Base-by-base conservation (phyloP, 2,113 vertebrate species). In the Grammomys dolichurus region DNA sequence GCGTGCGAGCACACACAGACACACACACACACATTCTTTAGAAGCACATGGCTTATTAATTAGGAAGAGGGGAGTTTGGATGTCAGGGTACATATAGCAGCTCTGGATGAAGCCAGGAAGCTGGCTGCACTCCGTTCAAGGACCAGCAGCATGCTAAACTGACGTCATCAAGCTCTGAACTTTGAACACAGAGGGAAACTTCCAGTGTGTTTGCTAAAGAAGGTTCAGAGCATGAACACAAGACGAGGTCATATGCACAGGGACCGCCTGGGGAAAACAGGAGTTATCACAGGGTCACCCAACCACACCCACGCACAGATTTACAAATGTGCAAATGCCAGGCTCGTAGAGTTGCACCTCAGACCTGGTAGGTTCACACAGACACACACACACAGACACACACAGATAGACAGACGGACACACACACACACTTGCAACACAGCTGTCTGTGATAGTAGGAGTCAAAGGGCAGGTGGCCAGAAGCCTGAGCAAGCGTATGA, bases 81-180 rank as follows among this genome's bases (percentile, higher is more conserved):
- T 9, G 20, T 76, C 80, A 82, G 43, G 33, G 5, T 16, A 14
- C 69, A 5, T 14, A 48, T 24, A 33, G 56, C 43, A 76, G 48
- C 75, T 94, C 82, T 28, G 20, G 88, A n/a, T 13, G 73, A 92
- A 94, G 63, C 84, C 48, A 46, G 90, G 60, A 78, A 89, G 46
- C 24, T 31, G 69, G 60, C 26, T 43, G 94, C 51, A 80, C 92
- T 81, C 63, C 26, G 65, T 48, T 86, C 82, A 54, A 77, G 0
- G 2, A 89, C 31, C 78, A 87, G 36, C 78, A 87, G 36, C 51
- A 36, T 19, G 11, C 43, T 12, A 12, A 92, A n/a, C 3, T 33
- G n/a, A 87, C 40, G 40, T n/a, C 24, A 24, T 63, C 13, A 5
- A 48, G 4, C 13, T 43, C 63, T 86, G 43, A 73, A 56, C 65